Percentiles rank a stretch among this genome's conserved stretches.
Evolutionary conservation across 2,888 invertebrate genomes (phyloP).

Genomic region (Drosophila leonis): DNA sequence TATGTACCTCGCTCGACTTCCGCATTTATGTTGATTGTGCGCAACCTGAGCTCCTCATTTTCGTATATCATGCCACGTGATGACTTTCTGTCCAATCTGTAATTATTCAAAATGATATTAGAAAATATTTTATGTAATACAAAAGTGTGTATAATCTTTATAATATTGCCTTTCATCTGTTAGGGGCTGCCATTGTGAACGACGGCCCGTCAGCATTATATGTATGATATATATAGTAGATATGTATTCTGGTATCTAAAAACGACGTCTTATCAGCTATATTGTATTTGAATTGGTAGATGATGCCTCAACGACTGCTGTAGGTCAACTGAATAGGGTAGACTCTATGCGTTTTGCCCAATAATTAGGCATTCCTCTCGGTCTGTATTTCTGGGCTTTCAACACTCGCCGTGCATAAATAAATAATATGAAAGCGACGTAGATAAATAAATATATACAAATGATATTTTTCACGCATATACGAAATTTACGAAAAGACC

Average conservation of each 20-base stretch:
- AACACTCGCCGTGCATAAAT: conserved; percentile 74
- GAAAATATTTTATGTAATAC: neutral
- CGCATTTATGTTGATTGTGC: conserved; percentile 96
- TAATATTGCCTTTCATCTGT: conserved; percentile 66
- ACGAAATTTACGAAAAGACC: conserved; percentile 20
- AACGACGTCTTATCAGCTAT: conserved; percentile 10
- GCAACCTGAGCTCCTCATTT: conserved; percentile 94
- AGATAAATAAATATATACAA: conserved; percentile 68
- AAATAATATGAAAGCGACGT: conserved; percentile 71
- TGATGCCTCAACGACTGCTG: conserved; percentile 69
- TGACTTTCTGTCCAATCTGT: conserved; percentile 94
- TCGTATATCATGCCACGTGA: conserved; percentile 97
- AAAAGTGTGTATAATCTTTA: neutral
- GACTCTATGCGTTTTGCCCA: conserved; percentile 54
- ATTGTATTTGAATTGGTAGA: conserved; percentile 2
- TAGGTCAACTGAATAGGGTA: conserved; percentile 76
- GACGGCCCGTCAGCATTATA: conserved; percentile 62
- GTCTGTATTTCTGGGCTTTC: conserved; percentile 61
- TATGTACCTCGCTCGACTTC: conserved; percentile 94
- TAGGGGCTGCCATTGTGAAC: conserved; percentile 73
- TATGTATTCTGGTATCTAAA: neutral
- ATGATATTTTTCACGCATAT: conserved; percentile 46
- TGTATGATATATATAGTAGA: conserved; percentile 4
- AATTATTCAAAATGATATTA: conserved; percentile 37
- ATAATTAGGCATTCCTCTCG: conserved; percentile 57